Conservation (phyloP, 1,140 invertebrate species). For the Saccostrea cuccullata region DNA sequence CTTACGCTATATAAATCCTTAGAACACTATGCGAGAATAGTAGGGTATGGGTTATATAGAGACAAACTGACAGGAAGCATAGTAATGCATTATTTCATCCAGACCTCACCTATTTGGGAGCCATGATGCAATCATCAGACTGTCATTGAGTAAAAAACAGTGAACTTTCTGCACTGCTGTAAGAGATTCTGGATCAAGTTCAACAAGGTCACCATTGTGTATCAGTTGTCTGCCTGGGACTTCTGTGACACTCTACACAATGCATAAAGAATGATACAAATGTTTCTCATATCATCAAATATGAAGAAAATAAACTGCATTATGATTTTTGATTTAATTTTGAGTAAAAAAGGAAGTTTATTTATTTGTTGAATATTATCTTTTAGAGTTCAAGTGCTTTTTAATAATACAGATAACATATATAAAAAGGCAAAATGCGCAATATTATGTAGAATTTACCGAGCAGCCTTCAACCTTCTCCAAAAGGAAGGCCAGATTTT, state of each 20-base stretch:
- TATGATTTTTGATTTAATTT: too few relatives aligned
- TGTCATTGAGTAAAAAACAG: constrained; percentile 95
- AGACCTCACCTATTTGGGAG: constrained; percentile 78
- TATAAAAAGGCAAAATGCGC: neutral
- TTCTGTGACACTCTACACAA: constrained; percentile 83
- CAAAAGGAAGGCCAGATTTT: constrained; percentile 88
- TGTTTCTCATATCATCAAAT: too few relatives aligned
- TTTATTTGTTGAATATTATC: too few relatives aligned
- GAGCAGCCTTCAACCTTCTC: constrained; percentile 94
- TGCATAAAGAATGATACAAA: neutral
- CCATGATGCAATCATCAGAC: constrained; percentile 87
- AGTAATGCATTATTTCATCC: too few relatives aligned
- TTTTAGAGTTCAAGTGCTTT: too few relatives aligned
- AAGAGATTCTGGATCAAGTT: constrained; percentile 92
- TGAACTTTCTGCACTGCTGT: constrained; percentile 91
- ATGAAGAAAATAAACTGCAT: too few relatives aligned
- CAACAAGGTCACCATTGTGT: constrained; percentile 93
- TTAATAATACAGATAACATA: neutral
- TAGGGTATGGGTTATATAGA: too few relatives aligned
- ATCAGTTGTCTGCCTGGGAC: constrained; percentile 87
- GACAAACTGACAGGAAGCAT: too few relatives aligned
- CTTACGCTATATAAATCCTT: too few relatives aligned
- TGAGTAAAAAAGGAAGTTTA: too few relatives aligned
- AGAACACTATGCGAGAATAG: too few relatives aligned
- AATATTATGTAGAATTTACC: constrained; percentile 78